A percentile compares a stretch with the other conserved stretches of the same genome.
These are phyloP conservation scores for Cancer borealis DNA, from an alignment of 2,888 invertebrate species.

Conservation along the genomic window DNA sequence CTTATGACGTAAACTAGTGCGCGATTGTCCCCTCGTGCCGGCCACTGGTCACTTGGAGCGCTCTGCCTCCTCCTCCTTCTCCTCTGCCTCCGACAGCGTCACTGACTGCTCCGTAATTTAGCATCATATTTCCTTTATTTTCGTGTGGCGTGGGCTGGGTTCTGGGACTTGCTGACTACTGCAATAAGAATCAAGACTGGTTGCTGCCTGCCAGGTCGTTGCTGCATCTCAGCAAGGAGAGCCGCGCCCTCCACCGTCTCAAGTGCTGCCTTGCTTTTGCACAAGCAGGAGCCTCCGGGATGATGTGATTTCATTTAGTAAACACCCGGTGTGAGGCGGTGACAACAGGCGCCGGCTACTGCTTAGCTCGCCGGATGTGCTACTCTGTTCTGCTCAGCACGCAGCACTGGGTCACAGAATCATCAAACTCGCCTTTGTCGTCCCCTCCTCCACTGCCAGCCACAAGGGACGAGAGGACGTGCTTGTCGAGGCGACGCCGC, in stretches of 20 bases:
- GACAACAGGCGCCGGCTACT: conserved; percentile 51
- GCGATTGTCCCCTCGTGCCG: conserved; percentile 60
- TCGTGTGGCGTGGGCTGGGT: neutral
- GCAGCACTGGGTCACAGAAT: neutral
- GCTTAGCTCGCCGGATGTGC: neutral
- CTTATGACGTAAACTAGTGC: conserved; percentile 66
- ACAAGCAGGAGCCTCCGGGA: neutral
- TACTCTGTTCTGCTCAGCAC: neutral
- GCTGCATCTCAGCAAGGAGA: neutral
- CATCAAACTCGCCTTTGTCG: neutral
- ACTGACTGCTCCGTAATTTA: conserved; percentile 45
- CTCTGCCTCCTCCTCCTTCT: conserved; percentile 44
- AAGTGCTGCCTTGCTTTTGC: conserved; percentile 47
- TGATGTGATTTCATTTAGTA: conserved; percentile 63
- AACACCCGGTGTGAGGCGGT: conserved; percentile 56
- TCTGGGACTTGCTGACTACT: conserved; percentile 46
- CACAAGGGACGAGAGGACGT: conserved; percentile 9
- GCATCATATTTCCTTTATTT: conserved; percentile 62
- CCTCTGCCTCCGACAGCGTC: conserved; percentile 12
- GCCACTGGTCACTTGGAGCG: conserved; percentile 64
- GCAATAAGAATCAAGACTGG: conserved; percentile 47
- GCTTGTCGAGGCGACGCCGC: conserved; percentile 52
- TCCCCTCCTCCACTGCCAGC: neutral
- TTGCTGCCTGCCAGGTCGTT: neutral
- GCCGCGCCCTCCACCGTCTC: conserved; percentile 38